Percentiles rank a stretch among this genome's conserved stretches.
Conservation (phyloP, 2,888 invertebrate genomes). For the Eupithecia inturbata region DNA sequence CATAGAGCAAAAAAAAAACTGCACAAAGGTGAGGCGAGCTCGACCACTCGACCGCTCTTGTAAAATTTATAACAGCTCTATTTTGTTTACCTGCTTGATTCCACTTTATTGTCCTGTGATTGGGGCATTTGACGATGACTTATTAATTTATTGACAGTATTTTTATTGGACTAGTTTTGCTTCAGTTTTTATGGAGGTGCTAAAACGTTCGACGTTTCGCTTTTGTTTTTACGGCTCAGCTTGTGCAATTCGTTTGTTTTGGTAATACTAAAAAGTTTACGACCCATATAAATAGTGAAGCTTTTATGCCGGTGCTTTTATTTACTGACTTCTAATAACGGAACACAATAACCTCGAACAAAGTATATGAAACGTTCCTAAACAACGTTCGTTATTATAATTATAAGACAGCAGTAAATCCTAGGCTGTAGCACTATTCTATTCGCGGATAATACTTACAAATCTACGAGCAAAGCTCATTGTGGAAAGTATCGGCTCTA, state of each 20-base stretch:
- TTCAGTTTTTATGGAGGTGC: conserved; percentile 79
- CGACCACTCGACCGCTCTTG: conserved; percentile 72
- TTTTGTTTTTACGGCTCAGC: conserved; percentile 55
- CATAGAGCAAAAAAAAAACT: conserved; percentile 72
- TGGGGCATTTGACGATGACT: conserved; percentile 82
- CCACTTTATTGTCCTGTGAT: conserved; percentile 77
- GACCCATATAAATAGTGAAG: conserved; percentile 11
- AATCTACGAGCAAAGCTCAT: conserved; percentile 8
- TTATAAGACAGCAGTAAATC: background rate
- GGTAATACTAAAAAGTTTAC: conserved; percentile 18
- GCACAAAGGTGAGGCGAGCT: conserved; percentile 77
- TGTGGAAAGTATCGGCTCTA: conserved; percentile 9
- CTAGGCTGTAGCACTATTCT: background rate
- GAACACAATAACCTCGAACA: background rate
- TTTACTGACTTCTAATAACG: background rate
- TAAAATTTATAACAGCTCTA: conserved; percentile 84
- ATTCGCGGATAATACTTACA: background rate
- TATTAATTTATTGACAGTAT: conserved; percentile 73
- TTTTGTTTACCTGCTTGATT: conserved; percentile 82
- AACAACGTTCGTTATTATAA: too few species aligned
- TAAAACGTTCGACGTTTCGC: conserved; percentile 69
- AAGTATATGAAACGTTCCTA: background rate
- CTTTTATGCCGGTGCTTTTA: conserved; percentile 13
- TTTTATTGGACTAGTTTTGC: conserved; percentile 70
- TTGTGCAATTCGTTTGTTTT: conserved; percentile 34